These are phyloP conservation scores for Argyresthia goedartella DNA, from an alignment of 2,888 invertebrate genomes.

Conservation along the genomic window DNA sequence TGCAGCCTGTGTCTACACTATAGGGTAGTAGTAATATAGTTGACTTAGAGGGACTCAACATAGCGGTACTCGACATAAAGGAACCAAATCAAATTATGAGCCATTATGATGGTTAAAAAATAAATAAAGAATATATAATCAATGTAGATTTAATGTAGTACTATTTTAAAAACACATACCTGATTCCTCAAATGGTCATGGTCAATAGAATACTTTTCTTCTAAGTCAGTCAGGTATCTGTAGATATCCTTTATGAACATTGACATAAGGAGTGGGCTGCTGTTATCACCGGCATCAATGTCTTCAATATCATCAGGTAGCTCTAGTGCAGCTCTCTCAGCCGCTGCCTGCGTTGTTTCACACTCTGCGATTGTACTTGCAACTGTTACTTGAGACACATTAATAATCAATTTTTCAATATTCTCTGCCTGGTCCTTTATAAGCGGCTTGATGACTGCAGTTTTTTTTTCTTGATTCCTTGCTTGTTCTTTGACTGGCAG, in stretches of 20 bases:
- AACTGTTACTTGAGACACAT: neutral
- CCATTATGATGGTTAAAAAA: too few relatives aligned
- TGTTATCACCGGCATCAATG: slow-evolving; percentile 80
- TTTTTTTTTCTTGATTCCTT: slow-evolving; percentile 11
- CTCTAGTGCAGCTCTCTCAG: neutral
- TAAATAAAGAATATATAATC: too few relatives aligned
- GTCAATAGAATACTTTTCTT: slow-evolving; percentile 75
- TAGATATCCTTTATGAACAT: slow-evolving; percentile 94
- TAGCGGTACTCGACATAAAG: too few relatives aligned
- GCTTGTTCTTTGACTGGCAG: slow-evolving; percentile 30
- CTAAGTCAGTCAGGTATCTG: slow-evolving; percentile 81
- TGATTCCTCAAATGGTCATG: slow-evolving; percentile 77
- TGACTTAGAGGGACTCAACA: too few relatives aligned
- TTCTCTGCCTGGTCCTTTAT: neutral
- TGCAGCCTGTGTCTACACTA: too few relatives aligned
- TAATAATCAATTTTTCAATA: neutral
- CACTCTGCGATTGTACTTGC: too few relatives aligned
- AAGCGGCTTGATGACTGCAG: neutral
- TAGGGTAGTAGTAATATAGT: too few relatives aligned
- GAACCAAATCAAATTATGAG: too few relatives aligned
- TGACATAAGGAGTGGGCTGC: slow-evolving; percentile 83
- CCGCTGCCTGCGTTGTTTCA: too few relatives aligned
- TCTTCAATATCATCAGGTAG: slow-evolving; percentile 71
- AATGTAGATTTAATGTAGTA: too few relatives aligned
- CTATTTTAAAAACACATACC: slow-evolving; percentile 19